Percentiles rank a stretch among this genome's conserved stretches.
phyloP scores from a whole-genome alignment of 2,888 invertebrate species.

The Drosophila algonquin region DNA sequence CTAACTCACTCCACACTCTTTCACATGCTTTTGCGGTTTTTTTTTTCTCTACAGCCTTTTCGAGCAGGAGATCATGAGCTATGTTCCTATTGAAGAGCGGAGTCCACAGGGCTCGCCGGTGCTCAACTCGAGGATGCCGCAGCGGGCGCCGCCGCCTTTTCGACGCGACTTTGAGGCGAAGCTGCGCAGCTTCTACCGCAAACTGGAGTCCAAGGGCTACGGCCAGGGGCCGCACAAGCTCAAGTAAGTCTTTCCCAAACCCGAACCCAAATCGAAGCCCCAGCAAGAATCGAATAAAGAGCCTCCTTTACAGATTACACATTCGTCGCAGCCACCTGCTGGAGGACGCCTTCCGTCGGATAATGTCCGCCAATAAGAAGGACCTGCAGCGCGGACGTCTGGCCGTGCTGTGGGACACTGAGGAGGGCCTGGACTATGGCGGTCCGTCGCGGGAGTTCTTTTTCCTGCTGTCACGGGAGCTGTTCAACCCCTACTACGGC shows the following conservation, averaged over 20 bases:
- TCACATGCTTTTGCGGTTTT: not conserved
- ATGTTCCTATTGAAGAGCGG: conserved; percentile 89
- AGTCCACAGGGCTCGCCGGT: conserved; percentile 90
- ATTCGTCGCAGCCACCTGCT: conserved; percentile 96
- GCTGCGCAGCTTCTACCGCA: conserved; percentile 95
- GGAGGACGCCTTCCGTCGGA: conserved; percentile 97
- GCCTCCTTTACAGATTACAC: conserved; percentile 88
- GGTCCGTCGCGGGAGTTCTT: conserved; percentile 98
- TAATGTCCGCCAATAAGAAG: conserved; percentile 98
- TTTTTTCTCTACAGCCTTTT: conserved; percentile 90
- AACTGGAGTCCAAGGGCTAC: conserved; percentile 97
- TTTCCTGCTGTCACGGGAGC: conserved; percentile 97
- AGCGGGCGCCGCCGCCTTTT: conserved; percentile 94
- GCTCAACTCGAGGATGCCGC: conserved; percentile 88
- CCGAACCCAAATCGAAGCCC: not conserved
- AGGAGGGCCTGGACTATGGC: conserved; percentile 98
- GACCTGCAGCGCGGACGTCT: conserved; percentile 97
- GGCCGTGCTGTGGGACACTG: conserved; percentile 96
- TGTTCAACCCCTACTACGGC: conserved; percentile 99
- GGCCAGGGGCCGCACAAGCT: conserved; percentile 98
- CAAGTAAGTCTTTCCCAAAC: conserved; percentile 87
- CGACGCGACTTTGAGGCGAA: conserved; percentile 97
- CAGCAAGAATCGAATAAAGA: not conserved
- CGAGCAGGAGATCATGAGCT: conserved; percentile 99
- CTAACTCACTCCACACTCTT: not conserved